Percentiles rank a stretch among this genome's conserved stretches.
These are phyloP conservation scores for Cinclus cinclus DNA, from an alignment of 2,113 vertebrate species.

Conservation along the genomic window DNA sequence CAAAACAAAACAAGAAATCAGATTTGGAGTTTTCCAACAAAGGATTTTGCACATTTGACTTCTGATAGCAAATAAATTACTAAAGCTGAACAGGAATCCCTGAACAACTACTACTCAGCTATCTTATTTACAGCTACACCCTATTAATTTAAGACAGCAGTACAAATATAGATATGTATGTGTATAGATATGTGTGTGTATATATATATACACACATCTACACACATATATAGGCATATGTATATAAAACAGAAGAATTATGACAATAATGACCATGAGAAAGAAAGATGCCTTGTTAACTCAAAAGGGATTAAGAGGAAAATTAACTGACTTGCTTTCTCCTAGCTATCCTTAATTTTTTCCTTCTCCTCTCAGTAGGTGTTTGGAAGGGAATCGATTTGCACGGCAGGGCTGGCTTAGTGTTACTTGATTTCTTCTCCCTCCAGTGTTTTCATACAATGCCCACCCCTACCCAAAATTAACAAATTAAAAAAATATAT, in stretches of 20 bases:
- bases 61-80: slow-evolving; percentile 59
- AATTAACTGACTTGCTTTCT: not conserved
- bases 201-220: not conserved
- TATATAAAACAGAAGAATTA: not conserved
- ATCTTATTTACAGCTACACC: slow-evolving; percentile 69
- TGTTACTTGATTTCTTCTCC: not conserved
- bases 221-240: not conserved
- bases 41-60: slow-evolving; percentile 60
- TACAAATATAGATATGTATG: slow-evolving; percentile 39
- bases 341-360: not conserved
- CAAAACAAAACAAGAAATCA: slow-evolving; percentile 39
- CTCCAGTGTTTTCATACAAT: not conserved
- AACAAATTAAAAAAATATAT: slow-evolving; percentile 1
- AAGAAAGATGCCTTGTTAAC: slow-evolving; percentile 34
- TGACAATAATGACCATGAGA: slow-evolving; percentile 22
- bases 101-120: slow-evolving; percentile 59
- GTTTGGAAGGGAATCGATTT: not conserved
- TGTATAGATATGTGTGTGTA: accelerated
- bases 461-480: not conserved
- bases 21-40: slow-evolving; percentile 44
- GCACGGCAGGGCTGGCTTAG: not conserved
- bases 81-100: slow-evolving; percentile 56
- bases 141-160: slow-evolving; percentile 17
- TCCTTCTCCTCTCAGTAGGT: not conserved
- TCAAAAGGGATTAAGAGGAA: slow-evolving; percentile 29